Percentiles rank a stretch among this genome's conserved stretches.
Evolutionary conservation across 1,140 invertebrate species (phyloP).

Genomic region (Archegozetes longisetosus): DNA sequence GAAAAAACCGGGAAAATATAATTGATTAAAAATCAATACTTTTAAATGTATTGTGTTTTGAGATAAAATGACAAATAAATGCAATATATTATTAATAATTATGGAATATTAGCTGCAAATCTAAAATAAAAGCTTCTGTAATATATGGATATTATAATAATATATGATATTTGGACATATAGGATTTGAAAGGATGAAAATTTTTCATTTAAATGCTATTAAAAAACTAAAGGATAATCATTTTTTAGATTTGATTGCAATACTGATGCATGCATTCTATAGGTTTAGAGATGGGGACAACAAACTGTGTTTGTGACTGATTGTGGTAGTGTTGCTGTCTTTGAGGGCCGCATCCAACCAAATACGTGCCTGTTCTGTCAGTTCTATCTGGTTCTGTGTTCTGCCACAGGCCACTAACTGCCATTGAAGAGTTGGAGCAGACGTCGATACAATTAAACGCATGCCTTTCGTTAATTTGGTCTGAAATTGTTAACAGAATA

Average conservation of each 20-base stretch:
- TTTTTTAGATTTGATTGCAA: not conserved
- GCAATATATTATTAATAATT: no score
- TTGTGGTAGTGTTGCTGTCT: not conserved
- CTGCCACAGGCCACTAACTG: not conserved
- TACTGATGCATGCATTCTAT: not conserved
- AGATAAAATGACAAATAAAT: no score
- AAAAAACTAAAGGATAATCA: no score
- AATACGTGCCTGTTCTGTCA: not conserved
- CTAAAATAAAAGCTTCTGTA: no score
- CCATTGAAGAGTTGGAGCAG: not conserved
- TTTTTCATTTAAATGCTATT: no score
- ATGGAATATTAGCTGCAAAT: no score
- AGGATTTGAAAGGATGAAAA: no score
- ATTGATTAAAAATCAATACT: no score
- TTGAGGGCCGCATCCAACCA: not conserved
- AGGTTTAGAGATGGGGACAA: not conserved
- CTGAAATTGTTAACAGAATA: not conserved
- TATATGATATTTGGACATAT: no score
- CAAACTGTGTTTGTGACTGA: not conserved
- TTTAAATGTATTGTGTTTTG: no score
- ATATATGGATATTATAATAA: no score
- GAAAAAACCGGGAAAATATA: no score
- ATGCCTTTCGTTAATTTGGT: not conserved
- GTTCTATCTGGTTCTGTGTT: not conserved
- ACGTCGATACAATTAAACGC: not conserved